Conservation (phyloP, 2,797 vertebrate genomes). For the Syncerus caffer region DNA sequence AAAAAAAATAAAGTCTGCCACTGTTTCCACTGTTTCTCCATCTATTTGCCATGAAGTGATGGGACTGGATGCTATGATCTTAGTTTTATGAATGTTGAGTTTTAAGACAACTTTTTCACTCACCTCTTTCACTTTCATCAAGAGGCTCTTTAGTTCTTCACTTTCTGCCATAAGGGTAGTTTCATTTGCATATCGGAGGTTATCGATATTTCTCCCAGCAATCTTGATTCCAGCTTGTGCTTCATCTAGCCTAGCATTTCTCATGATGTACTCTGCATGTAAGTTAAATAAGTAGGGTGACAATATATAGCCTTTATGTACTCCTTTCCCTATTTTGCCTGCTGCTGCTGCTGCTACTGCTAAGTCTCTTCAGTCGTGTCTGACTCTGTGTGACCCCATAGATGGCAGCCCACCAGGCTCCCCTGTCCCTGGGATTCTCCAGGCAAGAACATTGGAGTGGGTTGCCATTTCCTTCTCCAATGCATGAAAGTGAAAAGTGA, state of each 20-base stretch:
- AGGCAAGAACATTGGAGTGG: too few relatives aligned
- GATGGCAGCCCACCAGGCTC: too few relatives aligned
- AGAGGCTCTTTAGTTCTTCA: not conserved
- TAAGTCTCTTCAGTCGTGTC: too few relatives aligned
- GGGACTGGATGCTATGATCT: not conserved
- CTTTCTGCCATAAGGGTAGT: not conserved
- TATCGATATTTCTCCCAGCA: not conserved
- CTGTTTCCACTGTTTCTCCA: not conserved
- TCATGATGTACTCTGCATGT: not conserved
- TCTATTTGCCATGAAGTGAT: not conserved
- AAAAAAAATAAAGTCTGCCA: not conserved
- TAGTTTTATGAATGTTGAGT: not conserved
- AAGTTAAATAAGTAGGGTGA: not conserved
- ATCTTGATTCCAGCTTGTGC: not conserved
- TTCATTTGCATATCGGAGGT: not conserved
- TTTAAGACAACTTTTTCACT: not conserved
- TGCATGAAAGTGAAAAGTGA: too few relatives aligned
- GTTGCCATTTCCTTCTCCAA: too few relatives aligned
- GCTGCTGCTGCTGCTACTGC: not conserved
- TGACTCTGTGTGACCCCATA: too few relatives aligned
- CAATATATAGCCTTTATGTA: not conserved
- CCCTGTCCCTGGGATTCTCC: too few relatives aligned
- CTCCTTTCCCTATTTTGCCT: not conserved
- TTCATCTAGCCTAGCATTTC: not conserved
- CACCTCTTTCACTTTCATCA: not conserved